Evolutionary conservation across 2,888 invertebrate genomes (phyloP).

Genomic region (Rhamnusium bicolor): DNA sequence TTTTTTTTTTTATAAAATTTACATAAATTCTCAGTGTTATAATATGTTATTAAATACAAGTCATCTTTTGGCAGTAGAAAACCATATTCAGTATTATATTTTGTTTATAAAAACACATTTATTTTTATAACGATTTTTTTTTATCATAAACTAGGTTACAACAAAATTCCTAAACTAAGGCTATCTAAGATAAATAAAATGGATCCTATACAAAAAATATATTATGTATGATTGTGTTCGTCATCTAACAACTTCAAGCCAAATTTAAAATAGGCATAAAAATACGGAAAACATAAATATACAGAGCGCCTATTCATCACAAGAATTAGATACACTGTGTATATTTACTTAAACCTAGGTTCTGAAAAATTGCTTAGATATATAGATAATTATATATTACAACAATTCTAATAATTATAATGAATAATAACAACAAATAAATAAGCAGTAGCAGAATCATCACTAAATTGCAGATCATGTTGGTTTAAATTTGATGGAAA

Average conservation of each 20-base stretch:
- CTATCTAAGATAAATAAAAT: background rate
- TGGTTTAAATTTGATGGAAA: background rate
- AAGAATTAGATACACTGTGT: conserved; percentile 23
- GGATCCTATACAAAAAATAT: conserved; percentile 2
- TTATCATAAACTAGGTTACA: conserved; percentile 5
- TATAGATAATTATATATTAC: conserved; percentile 18
- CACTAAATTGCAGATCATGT: background rate
- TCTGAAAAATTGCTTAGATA: conserved; percentile 2
- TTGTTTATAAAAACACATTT: conserved; percentile 21
- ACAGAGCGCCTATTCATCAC: conserved; percentile 11
- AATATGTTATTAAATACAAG: conserved; percentile 26
- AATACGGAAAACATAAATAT: conserved; percentile 1
- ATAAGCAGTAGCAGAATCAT: background rate
- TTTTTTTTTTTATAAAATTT: conserved; percentile 37
- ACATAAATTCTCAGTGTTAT: conserved; percentile 28
- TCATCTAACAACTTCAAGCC: background rate
- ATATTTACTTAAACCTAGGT: background rate
- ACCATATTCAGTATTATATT: conserved; percentile 32
- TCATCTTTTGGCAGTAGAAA: conserved; percentile 41
- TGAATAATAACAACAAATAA: conserved; percentile 11
- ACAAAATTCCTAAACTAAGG: conserved; percentile 14
- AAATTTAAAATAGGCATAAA: background rate
- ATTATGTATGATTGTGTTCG: conserved; percentile 4
- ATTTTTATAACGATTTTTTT: conserved; percentile 12
- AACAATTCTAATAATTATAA: conserved; percentile 13